Base-by-base conservation (phyloP, 2,113 vertebrate species). In the Propithecus coquereli region DNA sequence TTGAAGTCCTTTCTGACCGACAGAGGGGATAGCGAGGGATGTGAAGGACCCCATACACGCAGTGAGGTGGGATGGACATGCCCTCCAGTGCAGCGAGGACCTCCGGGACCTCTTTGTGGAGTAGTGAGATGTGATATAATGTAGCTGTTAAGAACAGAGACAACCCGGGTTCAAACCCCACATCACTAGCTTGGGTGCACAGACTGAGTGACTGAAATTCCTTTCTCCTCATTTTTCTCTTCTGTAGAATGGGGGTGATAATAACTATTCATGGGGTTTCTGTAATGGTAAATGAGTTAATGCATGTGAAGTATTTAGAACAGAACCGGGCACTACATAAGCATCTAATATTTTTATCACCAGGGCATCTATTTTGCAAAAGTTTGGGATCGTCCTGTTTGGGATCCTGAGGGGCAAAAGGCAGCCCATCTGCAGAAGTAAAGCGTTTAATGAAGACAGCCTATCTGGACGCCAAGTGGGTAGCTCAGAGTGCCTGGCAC, bases 271-370 rank as follows among this genome's bases (percentile, higher is more conserved):
- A 18, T 0, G 8, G 71, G n/a, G 11, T 34, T 66, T 66, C 52
- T 65, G 8, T 20, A 74, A 57, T 7, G 25, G 47, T 10, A 25
- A 50, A 73, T 0, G 32, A 37, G 2, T 54, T 40, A 34, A 43
- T 1, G 25, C 10, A 9, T 0, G 8, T 2, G 17, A 40, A 63
- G 4, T 7, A 3, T 52, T 32, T 25, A 25, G 12, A 59, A 61
- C n/a, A n/a, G 25, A 45, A 43, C 63, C 0, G 0, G 40, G 57
- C 2, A 30, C 73, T n/a, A 4, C 6, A 4, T 37, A 52, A 40
- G 40, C 59, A n/a, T 37, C 65, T 59, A 17, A 7, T 8, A 27
- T n/a, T 82, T 66, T 54, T 27, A 43, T 43, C 34, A 5, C 32
- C 1, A 10, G 68, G 14, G 18, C 11, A 17, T 23, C 34, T 25